Base-by-base conservation (phyloP, 2,113 vertebrate genomes). In the Sakesphorus luctuosus region DNA sequence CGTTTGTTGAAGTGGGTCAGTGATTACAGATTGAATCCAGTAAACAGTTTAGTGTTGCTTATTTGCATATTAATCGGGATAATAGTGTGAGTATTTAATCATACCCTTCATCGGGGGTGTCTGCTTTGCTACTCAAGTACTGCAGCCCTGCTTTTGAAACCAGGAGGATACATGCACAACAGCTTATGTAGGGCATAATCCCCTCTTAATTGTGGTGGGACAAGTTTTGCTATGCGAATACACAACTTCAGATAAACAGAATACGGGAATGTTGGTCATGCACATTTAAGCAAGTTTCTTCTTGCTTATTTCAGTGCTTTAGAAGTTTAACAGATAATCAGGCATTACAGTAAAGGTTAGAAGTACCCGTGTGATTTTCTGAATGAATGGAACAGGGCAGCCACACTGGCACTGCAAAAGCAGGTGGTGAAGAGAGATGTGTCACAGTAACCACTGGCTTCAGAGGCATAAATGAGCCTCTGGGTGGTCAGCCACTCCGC, bases 1-100 rank as follows among this genome's bases (percentile, higher is more conserved):
- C 74, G 24, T 93, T 92, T 87, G 72, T 33, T 96, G 88, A 90
- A 95, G 83, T 93, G 68, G 83, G 82, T 72, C 94, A 94, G 46
- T 75, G 82, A 90, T 94, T 93, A 44, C 61, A 71, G 47, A 72
- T 68, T 61, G 68, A 90, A 84, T 88, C 49, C 65, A 0, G 0
- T 52, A 62, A 94, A 90, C 75, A 84, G 59, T 61, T 88, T 67
- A 78, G 43, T 6, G 1, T 29, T 84, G 72, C 36, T 93, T 72
- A 72, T 86, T 92, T 94, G 88, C 88, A 84, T 92, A 71, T 86
- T 94, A 80, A 93, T 94, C 67, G 63, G 76, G 52, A 52, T 77
- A 88, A 86, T 47, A 36, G 35, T 50, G 31, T 28, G 61, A 69
- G 29, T 66, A 46, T 61, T 91, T 92, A 93, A 92, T 87, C 79